A percentile compares a stretch with the other conserved stretches of the same genome.
Conservation (phyloP, 2,888 invertebrate genomes). For the Cephus nigrinus region DNA sequence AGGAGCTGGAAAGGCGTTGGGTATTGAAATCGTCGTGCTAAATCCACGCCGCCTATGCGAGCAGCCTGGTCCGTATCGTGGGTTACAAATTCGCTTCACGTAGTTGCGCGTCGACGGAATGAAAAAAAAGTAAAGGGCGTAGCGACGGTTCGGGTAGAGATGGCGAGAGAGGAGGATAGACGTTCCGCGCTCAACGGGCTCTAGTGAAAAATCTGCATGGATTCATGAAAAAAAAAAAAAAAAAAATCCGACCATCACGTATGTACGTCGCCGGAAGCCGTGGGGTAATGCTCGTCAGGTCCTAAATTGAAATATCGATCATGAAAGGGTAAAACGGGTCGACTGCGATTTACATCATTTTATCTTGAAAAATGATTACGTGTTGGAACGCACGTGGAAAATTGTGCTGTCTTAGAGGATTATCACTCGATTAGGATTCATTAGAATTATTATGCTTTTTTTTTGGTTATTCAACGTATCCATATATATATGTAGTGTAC, state of each 20-base stretch:
- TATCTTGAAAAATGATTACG: neutral
- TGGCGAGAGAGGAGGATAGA: conserved; percentile 24
- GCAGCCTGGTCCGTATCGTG: conserved; percentile 21
- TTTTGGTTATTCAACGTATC: neutral
- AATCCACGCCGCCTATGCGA: neutral
- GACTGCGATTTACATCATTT: neutral
- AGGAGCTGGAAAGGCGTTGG: neutral
- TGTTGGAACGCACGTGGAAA: neutral
- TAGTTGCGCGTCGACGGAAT: conserved; percentile 52
- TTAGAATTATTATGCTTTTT: neutral
- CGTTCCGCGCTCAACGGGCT: conserved; percentile 16
- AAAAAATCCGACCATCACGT: conserved; percentile 34
- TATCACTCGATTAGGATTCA: neutral
- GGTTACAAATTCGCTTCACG: conserved; percentile 62
- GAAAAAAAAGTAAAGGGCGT: conserved; percentile 48
- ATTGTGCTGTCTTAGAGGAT: neutral
- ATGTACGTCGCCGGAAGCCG: conserved; percentile 30
- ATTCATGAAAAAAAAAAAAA: conserved; percentile 33
- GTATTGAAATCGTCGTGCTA: conserved; percentile 3
- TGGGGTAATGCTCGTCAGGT: conserved; percentile 13
- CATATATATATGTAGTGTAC: no score
- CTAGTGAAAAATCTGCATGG: conserved; percentile 60
- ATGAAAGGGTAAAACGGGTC: neutral
- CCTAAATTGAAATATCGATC: conserved; percentile 6
- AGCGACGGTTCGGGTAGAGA: conserved; percentile 4